Percentiles rank a stretch among this genome's conserved stretches.
These are phyloP conservation scores for Harlomillsia oculata DNA, from an alignment of 1,140 invertebrate species.

Conservation along the genomic window DNA sequence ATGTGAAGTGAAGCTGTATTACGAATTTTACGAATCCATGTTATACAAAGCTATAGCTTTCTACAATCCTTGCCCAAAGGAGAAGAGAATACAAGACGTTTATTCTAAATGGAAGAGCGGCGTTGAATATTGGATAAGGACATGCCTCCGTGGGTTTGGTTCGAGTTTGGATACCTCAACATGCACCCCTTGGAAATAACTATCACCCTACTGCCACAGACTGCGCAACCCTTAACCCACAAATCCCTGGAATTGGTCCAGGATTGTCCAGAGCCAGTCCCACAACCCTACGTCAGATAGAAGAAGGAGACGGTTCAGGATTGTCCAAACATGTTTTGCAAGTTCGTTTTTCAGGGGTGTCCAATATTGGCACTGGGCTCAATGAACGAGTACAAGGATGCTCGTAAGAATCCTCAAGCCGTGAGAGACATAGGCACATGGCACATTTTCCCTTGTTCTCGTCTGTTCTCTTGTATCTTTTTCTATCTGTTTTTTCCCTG, in stretches of 20 bases:
- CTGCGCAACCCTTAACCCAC: too few species aligned
- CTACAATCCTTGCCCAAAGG: too few species aligned
- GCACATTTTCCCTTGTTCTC: conserved; percentile 4
- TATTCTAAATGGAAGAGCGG: too few species aligned
- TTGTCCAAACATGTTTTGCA: conserved; percentile 1
- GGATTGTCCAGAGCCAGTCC: neutral
- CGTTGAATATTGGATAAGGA: too few species aligned
- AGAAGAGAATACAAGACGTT: too few species aligned
- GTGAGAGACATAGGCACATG: conserved; percentile 7
- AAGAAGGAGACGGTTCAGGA: conserved; percentile 10
- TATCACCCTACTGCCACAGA: neutral
- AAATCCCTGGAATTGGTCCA: neutral
- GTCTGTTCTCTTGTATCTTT: neutral
- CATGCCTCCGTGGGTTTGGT: too few species aligned
- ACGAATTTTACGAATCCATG: too few species aligned
- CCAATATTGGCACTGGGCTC: conserved; percentile 22
- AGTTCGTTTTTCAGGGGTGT: conserved; percentile 9
- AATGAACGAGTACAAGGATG: conserved; percentile 33
- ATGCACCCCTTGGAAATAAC: neutral
- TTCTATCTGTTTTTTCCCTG: too few species aligned
- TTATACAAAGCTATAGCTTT: too few species aligned
- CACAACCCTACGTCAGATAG: conserved; percentile 4
- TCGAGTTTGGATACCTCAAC: too few species aligned
- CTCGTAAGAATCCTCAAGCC: conserved; percentile 23
- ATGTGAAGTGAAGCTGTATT: too few species aligned